Conservation (phyloP, 2,888 invertebrate genomes). For the Scaptomyza reducta region DNA sequence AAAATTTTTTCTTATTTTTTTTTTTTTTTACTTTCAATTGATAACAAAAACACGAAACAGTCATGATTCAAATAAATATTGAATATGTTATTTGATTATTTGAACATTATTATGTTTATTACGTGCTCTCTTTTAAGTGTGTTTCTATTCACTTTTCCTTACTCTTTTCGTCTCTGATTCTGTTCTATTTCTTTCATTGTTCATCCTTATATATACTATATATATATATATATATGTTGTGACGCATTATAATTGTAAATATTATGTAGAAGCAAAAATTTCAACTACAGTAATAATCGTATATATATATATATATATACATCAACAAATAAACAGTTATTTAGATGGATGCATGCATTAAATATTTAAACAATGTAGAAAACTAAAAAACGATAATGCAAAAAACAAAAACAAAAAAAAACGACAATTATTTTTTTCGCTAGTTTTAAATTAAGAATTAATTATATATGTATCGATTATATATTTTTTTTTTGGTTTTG, state of each 20-base stretch:
- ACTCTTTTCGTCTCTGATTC: not conserved
- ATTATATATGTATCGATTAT: not conserved
- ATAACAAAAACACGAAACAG: not conserved
- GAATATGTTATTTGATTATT: not conserved
- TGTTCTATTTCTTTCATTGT: slow-evolving; percentile 9
- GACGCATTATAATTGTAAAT: slow-evolving; percentile 37
- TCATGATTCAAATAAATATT: not conserved
- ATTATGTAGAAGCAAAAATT: slow-evolving; percentile 23
- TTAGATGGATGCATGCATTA: not conserved
- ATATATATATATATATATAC: slow-evolving; percentile 4
- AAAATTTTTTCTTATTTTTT: too few species aligned
- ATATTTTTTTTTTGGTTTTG: slow-evolving; percentile 11
- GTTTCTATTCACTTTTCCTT: not conserved
- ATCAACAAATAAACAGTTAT: slow-evolving; percentile 1
- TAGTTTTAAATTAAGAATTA: slow-evolving; percentile 3
- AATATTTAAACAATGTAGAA: slow-evolving; percentile 1
- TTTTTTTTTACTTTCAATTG: too few species aligned
- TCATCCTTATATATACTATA: slow-evolving; percentile 5
- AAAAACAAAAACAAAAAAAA: not conserved
- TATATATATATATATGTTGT: slow-evolving; percentile 6
- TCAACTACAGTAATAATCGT: slow-evolving; percentile 24
- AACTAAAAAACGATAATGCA: not conserved
- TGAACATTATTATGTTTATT: not conserved
- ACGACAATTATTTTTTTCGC: slow-evolving; percentile 8
- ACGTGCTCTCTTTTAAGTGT: not conserved